Conservation (phyloP, 2,888 invertebrate genomes). For the Euphydryas editha region DNA sequence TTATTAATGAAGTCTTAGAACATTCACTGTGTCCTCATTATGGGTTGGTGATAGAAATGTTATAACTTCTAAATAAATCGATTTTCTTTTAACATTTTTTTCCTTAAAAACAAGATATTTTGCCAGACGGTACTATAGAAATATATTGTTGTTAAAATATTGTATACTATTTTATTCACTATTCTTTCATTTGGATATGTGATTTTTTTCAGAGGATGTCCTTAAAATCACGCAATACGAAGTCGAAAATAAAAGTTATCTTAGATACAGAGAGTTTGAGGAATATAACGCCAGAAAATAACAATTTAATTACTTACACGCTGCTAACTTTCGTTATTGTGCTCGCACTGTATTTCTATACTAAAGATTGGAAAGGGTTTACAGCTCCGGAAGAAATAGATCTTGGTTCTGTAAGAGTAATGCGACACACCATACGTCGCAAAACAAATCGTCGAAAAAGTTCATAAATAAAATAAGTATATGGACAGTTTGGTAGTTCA, state of each 20-base stretch:
- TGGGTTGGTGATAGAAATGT: too few species aligned
- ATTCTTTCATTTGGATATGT: not conserved
- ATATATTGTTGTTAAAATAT: not conserved
- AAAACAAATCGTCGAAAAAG: constrained; percentile 31
- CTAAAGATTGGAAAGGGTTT: constrained; percentile 62
- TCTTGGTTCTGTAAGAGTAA: constrained; percentile 57
- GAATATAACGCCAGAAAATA: constrained; percentile 26
- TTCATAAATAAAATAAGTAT: not conserved
- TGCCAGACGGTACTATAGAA: not conserved
- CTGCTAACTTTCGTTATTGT: constrained; percentile 53
- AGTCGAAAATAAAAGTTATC: constrained; percentile 32
- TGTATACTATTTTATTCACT: not conserved
- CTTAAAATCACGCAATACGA: constrained; percentile 35
- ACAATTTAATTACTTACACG: constrained; percentile 51
- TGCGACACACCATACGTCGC: constrained; percentile 45
- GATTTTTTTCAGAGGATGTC: constrained; percentile 35
- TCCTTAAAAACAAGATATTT: too few species aligned
- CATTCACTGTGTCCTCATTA: too few species aligned
- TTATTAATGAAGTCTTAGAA: too few species aligned
- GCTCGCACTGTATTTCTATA: constrained; percentile 52
- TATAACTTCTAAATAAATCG: too few species aligned
- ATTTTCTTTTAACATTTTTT: too few species aligned
- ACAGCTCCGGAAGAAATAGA: constrained; percentile 67
- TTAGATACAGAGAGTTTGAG: constrained; percentile 33
- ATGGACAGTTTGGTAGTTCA: not conserved